Conservation (phyloP, 2,888 invertebrate genomes). For the Ypsolopha sequella region DNA sequence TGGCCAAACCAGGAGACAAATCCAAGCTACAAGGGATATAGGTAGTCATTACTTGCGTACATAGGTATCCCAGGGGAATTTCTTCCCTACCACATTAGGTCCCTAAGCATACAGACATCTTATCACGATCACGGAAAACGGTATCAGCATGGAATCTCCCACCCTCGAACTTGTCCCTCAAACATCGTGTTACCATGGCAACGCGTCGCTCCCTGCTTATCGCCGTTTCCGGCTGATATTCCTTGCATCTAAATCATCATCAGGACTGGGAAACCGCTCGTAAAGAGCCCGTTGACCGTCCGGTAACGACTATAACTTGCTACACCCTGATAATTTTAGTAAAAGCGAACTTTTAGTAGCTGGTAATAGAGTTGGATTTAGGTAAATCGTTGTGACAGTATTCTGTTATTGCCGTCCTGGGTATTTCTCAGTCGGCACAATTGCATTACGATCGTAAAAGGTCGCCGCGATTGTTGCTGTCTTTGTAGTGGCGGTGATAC, state of each 20-base stretch:
- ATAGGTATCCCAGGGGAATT: no score
- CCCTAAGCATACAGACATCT: no score
- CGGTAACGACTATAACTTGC: constrained; percentile 17
- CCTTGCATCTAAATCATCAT: constrained; percentile 68
- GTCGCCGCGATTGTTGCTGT: constrained; percentile 1
- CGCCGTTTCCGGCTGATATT: constrained; percentile 51
- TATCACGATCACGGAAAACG: no score
- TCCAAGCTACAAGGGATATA: no score
- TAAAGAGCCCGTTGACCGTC: constrained; percentile 59
- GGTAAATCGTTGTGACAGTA: no score
- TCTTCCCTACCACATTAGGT: no score
- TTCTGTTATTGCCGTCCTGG: not conserved
- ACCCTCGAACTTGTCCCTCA: constrained; percentile 10
- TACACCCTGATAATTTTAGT: constrained; percentile 2
- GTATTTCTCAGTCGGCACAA: constrained; percentile 8
- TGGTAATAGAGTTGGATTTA: no score
- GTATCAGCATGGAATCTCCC: not conserved
- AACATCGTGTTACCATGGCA: constrained; percentile 34
- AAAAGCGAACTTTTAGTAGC: constrained; percentile 1
- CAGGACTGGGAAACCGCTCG: constrained; percentile 53
- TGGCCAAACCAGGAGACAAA: no score
- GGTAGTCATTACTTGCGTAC: no score
- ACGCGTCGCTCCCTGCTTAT: constrained; percentile 39
- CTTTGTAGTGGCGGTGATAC: not conserved
- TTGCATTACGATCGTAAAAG: constrained; percentile 20